These are phyloP conservation scores for Hemiscyllium ocellatum DNA, from an alignment of 2,113 vertebrate species.

Conservation along the genomic window DNA sequence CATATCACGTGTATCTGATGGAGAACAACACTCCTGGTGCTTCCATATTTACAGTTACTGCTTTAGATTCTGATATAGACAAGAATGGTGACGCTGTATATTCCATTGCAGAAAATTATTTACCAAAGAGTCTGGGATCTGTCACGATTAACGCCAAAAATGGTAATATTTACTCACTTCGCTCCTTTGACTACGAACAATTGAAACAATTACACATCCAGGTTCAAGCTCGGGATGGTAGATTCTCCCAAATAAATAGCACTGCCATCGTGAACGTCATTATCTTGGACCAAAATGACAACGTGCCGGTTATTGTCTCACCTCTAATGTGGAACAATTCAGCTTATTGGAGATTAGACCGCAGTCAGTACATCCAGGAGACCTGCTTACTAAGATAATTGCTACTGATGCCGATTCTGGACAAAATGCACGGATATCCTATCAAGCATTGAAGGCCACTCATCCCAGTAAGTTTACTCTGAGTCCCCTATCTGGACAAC, in stretches of 20 bases:
- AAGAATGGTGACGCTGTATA: constrained; percentile 43
- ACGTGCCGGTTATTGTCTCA: neutral
- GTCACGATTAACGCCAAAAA: constrained; percentile 35
- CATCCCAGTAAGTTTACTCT: neutral
- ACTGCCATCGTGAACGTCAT: neutral
- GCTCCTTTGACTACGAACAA: neutral
- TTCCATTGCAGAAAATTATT: constrained; percentile 60
- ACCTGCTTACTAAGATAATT: neutral
- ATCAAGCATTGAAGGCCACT: neutral
- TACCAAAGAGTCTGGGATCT: constrained; percentile 43
- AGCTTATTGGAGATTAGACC: neutral
- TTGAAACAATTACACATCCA: neutral
- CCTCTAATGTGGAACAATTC: neutral
- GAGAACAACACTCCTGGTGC: neutral
- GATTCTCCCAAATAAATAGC: neutral
- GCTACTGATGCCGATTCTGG: neutral
- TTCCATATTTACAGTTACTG: neutral
- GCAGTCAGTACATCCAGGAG: neutral
- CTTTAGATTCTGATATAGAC: constrained; percentile 43
- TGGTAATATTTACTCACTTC: neutral
- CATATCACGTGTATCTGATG: neutral
- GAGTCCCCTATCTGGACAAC: neutral
- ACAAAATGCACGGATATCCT: neutral
- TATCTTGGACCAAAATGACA: constrained; percentile 4
- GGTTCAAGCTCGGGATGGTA: neutral